Evolutionary conservation across 1,140 invertebrate genomes (phyloP), one percentile per base, ranked within the genome.

Genomic region (Hestina assimilis): DNA sequence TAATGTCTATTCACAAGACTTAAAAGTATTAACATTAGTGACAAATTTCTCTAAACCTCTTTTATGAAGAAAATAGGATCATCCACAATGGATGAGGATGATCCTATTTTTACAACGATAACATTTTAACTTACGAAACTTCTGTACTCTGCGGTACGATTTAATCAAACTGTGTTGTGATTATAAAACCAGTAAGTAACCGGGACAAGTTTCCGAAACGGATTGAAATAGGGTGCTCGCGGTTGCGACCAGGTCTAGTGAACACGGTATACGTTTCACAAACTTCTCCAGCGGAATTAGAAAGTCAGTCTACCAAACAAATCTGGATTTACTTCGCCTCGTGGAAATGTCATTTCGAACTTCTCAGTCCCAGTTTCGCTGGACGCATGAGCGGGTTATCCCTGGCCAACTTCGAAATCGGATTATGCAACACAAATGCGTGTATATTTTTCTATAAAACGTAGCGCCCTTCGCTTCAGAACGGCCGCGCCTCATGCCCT

Each of bases 211-310:
- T 81, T 74, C 46, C 58, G 59, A 61, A 75, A 72, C 69, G 81
- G 72, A 77, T 79, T 78, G 83, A 82, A 84, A 84, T 85, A 87
- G 77, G 72, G 66, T 68, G 73, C 61, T 71, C 70, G 80, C 75
- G 80, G 79, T 75, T 75, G 69, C 69, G 71, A 64, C 61, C 77
- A 81, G 75, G 75, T 77, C 80, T 74, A 73, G 56, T 63, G 72
- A 67, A 87, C 83, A 87, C 74, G 76, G 79, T 75, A 84, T 83
- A 80, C 81, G 79, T 87, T 87, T 85, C 74, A 87, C 68, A 79
- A 87, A 87, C 73, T 87, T 86, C 72, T 71, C 63, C 66, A 67
- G 56, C 54, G 66, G 78, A 84, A 87, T 87, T 87, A 87, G 78
- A 82, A 84, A 87, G 83, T 85, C 84, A 84, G 72, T 81, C 74